These are phyloP conservation scores for Trachelus stipa DNA, from an alignment of 2,888 invertebrate species.

Conservation along the genomic window DNA sequence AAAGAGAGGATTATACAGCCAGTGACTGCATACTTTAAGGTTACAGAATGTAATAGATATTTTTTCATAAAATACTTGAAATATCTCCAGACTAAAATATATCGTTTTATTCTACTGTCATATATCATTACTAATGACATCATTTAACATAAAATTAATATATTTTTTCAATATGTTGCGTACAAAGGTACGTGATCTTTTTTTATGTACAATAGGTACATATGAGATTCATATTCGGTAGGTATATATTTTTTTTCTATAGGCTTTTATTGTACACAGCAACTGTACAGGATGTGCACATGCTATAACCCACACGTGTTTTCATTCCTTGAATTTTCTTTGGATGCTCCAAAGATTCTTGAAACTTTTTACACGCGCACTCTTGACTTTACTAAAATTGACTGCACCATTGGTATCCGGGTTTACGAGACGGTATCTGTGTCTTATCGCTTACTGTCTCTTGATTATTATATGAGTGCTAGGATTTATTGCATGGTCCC, in stretches of 20 bases:
- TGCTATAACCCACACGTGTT: not conserved
- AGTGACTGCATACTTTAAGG: not conserved
- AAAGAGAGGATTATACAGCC: not conserved
- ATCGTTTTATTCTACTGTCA: not conserved
- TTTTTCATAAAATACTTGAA: not conserved
- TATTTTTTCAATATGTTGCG: not conserved
- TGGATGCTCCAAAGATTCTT: not conserved
- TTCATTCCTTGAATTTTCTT: not conserved
- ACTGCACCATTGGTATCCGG: not conserved
- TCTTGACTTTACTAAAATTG: not conserved
- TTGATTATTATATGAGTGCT: not conserved
- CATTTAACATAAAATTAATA: not conserved
- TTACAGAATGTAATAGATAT: not conserved
- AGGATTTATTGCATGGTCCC: not conserved
- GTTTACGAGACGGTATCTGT: not conserved
- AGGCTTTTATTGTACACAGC: not conserved
- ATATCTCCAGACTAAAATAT: not conserved
- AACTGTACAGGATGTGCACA: not conserved
- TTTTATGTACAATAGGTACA: not conserved
- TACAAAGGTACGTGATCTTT: not conserved
- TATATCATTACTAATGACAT: not conserved
- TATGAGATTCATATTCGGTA: not conserved
- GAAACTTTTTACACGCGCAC: not conserved
- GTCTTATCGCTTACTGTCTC: not conserved
- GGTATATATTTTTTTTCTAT: not conserved